Evolutionary conservation across 2,888 invertebrate genomes (phyloP).

Genomic region (Campaea margaritaria): DNA sequence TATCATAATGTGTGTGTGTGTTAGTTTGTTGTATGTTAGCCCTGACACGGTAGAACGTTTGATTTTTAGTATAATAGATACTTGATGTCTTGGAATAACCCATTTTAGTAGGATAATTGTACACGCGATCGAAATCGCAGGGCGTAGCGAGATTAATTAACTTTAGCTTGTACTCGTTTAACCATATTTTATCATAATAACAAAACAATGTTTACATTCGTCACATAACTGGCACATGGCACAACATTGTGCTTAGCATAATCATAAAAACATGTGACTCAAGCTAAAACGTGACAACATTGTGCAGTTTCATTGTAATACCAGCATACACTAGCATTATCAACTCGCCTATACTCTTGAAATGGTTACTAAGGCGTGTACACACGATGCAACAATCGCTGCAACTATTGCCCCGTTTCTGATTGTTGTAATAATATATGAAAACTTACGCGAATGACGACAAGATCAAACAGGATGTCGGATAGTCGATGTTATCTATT

Average conservation of each 20-base stretch:
- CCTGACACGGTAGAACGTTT: no score
- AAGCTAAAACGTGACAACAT: constrained; percentile 44
- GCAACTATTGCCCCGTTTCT: not conserved
- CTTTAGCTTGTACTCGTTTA: not conserved
- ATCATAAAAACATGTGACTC: constrained; percentile 36
- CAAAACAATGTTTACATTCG: constrained; percentile 7
- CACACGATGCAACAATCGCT: not conserved
- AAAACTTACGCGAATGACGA: not conserved
- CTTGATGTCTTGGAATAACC: no score
- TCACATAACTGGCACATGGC: constrained; percentile 9
- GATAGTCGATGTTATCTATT: no score
- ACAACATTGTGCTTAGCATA: constrained; percentile 12
- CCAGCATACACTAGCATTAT: not conserved
- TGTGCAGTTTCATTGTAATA: constrained; percentile 10
- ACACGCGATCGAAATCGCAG: no score
- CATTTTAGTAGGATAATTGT: no score
- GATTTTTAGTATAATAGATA: no score
- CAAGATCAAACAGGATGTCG: no score
- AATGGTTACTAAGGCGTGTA: not conserved
- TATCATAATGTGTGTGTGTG: no score
- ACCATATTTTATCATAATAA: not conserved
- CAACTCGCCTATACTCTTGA: not conserved
- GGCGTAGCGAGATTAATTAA: no score
- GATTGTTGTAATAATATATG: not conserved
- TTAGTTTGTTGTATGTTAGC: no score